phyloP scores from a whole-genome alignment of 2,888 invertebrate species.

The Rhagonycha lutea region DNA sequence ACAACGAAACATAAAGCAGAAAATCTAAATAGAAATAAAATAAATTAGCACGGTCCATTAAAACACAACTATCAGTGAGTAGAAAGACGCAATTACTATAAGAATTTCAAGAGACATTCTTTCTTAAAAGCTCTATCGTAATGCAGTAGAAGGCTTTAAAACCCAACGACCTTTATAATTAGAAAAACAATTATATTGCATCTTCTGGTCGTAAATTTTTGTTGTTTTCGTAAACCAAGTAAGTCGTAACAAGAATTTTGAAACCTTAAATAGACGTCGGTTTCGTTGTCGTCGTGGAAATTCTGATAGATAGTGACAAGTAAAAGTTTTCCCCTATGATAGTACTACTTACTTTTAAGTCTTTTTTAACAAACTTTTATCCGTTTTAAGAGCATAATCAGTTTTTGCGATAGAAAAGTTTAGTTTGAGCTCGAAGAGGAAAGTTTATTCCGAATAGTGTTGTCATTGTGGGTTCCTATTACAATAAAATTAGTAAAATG shows the following conservation, averaged over 20 bases:
- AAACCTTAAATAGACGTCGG: neutral
- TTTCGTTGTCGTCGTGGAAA: neutral
- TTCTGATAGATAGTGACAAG: neutral
- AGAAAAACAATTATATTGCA: constrained; percentile 15
- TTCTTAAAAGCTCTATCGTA: constrained; percentile 19
- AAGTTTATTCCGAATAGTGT: neutral
- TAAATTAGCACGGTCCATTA: constrained; percentile 27
- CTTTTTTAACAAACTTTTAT: neutral
- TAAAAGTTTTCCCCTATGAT: neutral
- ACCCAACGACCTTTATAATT: constrained; percentile 15
- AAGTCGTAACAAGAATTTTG: neutral
- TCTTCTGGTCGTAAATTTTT: neutral
- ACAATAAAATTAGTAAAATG: neutral
- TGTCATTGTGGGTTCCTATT: neutral
- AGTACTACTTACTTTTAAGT: neutral
- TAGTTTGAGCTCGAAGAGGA: neutral
- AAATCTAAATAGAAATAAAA: constrained; percentile 25
- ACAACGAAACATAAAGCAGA: constrained; percentile 4
- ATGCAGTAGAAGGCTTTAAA: constrained; percentile 1
- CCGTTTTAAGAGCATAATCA: neutral
- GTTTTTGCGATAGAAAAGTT: neutral
- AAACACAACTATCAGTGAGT: constrained; percentile 25
- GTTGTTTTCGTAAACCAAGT: neutral
- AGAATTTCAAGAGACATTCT: constrained; percentile 29
- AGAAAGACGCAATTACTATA: constrained; percentile 23